Evolutionary conservation across 2,888 invertebrate species (phyloP).

Genomic region (Plagodis dolabraria): DNA sequence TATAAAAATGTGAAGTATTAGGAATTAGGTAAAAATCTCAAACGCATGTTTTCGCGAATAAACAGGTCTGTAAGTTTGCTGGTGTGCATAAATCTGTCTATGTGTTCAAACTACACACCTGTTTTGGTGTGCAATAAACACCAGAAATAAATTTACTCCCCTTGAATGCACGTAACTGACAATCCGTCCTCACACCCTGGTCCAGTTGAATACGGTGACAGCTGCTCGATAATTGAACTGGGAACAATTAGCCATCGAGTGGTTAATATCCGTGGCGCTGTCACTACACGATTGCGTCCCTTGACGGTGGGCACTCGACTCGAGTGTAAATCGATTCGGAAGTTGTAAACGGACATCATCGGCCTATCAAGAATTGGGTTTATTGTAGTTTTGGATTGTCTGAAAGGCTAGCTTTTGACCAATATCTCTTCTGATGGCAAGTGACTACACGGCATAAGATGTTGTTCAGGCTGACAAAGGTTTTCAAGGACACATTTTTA

Average conservation of each 20-base stretch:
- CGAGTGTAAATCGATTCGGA: slow-evolving; percentile 72
- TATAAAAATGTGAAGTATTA: no score
- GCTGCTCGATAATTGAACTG: slow-evolving; percentile 81
- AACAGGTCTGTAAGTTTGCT: no score
- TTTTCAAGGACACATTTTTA: no score
- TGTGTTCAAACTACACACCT: no score
- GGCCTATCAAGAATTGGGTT: neutral
- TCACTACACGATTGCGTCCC: slow-evolving; percentile 70
- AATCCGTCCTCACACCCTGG: slow-evolving; percentile 9
- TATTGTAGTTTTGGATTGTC: neutral
- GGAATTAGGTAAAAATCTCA: no score
- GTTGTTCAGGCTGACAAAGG: no score
- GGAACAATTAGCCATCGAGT: slow-evolving; percentile 75
- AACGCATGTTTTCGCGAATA: no score
- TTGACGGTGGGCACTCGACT: slow-evolving; percentile 66
- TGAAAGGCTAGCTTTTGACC: neutral
- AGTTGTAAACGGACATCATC: slow-evolving; percentile 43
- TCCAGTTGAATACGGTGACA: slow-evolving; percentile 66
- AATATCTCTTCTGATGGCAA: no score
- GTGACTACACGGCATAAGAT: no score
- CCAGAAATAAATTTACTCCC: neutral
- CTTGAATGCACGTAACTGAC: slow-evolving; percentile 2
- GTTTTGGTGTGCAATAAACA: neutral
- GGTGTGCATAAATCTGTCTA: no score
- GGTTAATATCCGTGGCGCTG: slow-evolving; percentile 72